Evolutionary conservation across 2,888 invertebrate genomes (phyloP).

Genomic region (Pandemis cinnamomeana): DNA sequence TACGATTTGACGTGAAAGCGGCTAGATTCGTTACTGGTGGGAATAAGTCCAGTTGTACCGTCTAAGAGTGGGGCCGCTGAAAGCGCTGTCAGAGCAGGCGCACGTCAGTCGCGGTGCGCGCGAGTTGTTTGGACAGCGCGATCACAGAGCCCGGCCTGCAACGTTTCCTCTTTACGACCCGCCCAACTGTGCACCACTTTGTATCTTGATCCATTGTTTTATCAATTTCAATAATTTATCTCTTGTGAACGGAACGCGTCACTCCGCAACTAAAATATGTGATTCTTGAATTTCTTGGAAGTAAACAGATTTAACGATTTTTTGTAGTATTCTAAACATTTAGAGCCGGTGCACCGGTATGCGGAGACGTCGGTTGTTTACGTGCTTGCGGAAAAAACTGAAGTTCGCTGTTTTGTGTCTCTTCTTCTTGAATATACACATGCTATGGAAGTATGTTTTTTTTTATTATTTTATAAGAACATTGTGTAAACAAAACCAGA

Average conservation of each 20-base stretch:
- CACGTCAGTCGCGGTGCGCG: conserved; percentile 55
- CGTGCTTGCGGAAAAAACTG: neutral
- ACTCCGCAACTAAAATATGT: conserved; percentile 68
- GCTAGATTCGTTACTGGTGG: neutral
- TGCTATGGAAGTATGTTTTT: neutral
- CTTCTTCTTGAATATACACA: neutral
- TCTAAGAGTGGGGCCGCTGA: conserved; percentile 46
- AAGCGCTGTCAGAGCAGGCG: conserved; percentile 47
- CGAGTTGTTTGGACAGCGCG: conserved; percentile 79
- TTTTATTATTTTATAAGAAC: neutral
- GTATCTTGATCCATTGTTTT: conserved; percentile 79
- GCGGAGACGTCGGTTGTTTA: conserved; percentile 3
- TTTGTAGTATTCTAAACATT: conserved; percentile 39
- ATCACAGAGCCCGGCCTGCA: conserved; percentile 79
- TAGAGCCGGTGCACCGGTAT: conserved; percentile 13
- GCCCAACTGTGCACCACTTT: conserved; percentile 80
- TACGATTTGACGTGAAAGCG: neutral
- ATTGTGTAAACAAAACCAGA: too few relatives aligned
- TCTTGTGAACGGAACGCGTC: conserved; percentile 76
- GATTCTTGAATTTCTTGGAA: conserved; percentile 66
- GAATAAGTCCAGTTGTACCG: neutral
- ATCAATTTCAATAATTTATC: conserved; percentile 84
- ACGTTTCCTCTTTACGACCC: conserved; percentile 79
- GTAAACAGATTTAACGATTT: conserved; percentile 54
- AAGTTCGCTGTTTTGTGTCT: conserved; percentile 1